These are phyloP conservation scores for Harpalus rubripes DNA, from an alignment of 2,888 invertebrate genomes.

Conservation along the genomic window DNA sequence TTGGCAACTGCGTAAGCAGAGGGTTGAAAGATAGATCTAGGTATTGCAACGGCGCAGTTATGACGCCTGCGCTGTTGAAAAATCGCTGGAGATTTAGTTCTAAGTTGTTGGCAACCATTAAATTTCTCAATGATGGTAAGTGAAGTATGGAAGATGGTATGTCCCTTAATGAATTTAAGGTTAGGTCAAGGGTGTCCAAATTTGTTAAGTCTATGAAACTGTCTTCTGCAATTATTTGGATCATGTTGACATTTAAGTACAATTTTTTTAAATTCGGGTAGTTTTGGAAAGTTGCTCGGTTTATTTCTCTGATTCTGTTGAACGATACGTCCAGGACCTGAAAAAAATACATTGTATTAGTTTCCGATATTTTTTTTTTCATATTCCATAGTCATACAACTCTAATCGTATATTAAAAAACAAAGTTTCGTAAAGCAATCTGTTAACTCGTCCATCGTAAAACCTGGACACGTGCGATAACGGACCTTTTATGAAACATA, in stretches of 20 bases:
- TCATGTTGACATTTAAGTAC: constrained; percentile 66
- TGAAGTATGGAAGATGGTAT: constrained; percentile 57
- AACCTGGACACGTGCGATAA: too few species aligned
- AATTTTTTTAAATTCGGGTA: constrained; percentile 60
- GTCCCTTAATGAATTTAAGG: constrained; percentile 54
- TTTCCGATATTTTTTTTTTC: too few species aligned
- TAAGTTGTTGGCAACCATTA: constrained; percentile 50
- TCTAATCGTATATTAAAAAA: too few species aligned
- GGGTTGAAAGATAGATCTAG: constrained; percentile 59
- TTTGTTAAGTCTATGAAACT: constrained; percentile 56
- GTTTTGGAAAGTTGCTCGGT: constrained; percentile 41
- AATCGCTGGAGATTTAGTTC: constrained; percentile 42
- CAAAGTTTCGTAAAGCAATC: too few species aligned
- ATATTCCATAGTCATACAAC: too few species aligned
- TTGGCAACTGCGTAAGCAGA: constrained; percentile 55
- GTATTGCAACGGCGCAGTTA: constrained; percentile 59
- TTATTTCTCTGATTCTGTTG: constrained; percentile 58
- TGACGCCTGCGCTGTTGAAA: constrained; percentile 43
- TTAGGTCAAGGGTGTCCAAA: constrained; percentile 58
- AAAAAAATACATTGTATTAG: background rate
- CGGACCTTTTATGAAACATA: too few species aligned
- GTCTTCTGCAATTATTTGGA: constrained; percentile 58
- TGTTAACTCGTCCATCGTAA: too few species aligned
- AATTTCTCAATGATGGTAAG: constrained; percentile 30
- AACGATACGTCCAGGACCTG: constrained; percentile 60